Percentiles rank a stretch among this genome's conserved stretches.
These are phyloP conservation scores for Nephila pilipes DNA, from an alignment of 1,140 invertebrate species.

Conservation along the genomic window DNA sequence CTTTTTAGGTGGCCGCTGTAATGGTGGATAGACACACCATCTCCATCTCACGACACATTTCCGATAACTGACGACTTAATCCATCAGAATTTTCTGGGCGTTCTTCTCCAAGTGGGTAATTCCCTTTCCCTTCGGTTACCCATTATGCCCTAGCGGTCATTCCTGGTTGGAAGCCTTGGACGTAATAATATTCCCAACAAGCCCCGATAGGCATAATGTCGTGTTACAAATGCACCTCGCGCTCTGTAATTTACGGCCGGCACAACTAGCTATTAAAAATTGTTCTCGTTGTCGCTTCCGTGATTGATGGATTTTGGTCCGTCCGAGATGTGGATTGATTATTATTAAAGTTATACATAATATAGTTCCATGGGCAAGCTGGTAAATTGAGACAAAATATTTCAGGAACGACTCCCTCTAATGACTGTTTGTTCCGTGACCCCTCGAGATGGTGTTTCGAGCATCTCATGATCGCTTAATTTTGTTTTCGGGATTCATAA, in stretches of 20 bases:
- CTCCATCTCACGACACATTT: slow-evolving; percentile 25
- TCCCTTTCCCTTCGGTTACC: slow-evolving; percentile 2
- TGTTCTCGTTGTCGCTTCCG: slow-evolving; percentile 24
- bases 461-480: slow-evolving; percentile 10
- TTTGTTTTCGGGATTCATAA: slow-evolving; percentile 4
- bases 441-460: background rate
- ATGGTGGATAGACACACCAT: background rate
- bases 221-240: slow-evolving; percentile 19
- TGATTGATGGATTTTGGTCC: slow-evolving; percentile 23
- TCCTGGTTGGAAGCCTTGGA: background rate
- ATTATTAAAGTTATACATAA: slow-evolving; percentile 51
- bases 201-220: background rate
- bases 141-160: slow-evolving; percentile 21
- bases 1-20: slow-evolving; percentile 34
- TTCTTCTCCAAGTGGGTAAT: slow-evolving; percentile 30
- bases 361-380: slow-evolving; percentile 33
- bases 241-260: slow-evolving; percentile 40
- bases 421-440: background rate
- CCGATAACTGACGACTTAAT: slow-evolving; percentile 53
- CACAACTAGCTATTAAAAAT: slow-evolving; percentile 51
- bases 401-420: slow-evolving; percentile 15
- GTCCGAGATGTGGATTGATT: slow-evolving; percentile 41
- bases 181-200: slow-evolving; percentile 9
- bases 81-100: slow-evolving; percentile 50
- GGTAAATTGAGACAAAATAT: slow-evolving; percentile 45